Evolutionary conservation across 2,888 invertebrate genomes (phyloP).

Genomic region (Acrobasis repandana): DNA sequence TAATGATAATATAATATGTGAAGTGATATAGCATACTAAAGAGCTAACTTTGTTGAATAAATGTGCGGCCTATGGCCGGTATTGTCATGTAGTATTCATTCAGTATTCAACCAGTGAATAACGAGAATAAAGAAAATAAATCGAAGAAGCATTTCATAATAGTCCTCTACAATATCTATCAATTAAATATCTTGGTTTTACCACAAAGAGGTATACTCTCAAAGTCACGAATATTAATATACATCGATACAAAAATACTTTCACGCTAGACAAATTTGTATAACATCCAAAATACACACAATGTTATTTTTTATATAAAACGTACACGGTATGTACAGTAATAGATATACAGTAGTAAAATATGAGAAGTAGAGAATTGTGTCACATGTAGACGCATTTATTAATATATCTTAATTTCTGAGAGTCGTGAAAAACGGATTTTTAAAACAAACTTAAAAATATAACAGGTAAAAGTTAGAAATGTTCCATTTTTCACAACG

Average conservation of each 20-base stretch:
- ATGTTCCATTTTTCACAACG: slow-evolving; percentile 19
- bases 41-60: too few species aligned
- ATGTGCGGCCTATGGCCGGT: too few species aligned
- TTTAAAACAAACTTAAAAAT: not conserved
- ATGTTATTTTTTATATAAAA: slow-evolving; percentile 49
- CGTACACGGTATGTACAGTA: slow-evolving; percentile 38
- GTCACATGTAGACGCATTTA: slow-evolving; percentile 42
- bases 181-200: too few species aligned
- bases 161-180: too few species aligned
- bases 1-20: too few species aligned
- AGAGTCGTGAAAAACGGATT: not conserved
- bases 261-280: slow-evolving; percentile 64
- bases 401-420: not conserved
- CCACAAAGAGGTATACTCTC: too few species aligned
- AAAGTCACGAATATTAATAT: slow-evolving; percentile 39
- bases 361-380: slow-evolving; percentile 18
- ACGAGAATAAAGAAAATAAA: too few species aligned
- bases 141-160: too few species aligned
- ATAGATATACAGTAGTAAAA: slow-evolving; percentile 14
- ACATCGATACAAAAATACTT: slow-evolving; percentile 73
- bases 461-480: not conserved
- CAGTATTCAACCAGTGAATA: too few species aligned
- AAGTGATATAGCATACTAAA: too few species aligned
- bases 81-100: too few species aligned
- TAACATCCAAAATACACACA: slow-evolving; percentile 73